Evolutionary conservation across 2,113 vertebrate genomes (phyloP).

Genomic region (Gnathonemus longibarbis): DNA sequence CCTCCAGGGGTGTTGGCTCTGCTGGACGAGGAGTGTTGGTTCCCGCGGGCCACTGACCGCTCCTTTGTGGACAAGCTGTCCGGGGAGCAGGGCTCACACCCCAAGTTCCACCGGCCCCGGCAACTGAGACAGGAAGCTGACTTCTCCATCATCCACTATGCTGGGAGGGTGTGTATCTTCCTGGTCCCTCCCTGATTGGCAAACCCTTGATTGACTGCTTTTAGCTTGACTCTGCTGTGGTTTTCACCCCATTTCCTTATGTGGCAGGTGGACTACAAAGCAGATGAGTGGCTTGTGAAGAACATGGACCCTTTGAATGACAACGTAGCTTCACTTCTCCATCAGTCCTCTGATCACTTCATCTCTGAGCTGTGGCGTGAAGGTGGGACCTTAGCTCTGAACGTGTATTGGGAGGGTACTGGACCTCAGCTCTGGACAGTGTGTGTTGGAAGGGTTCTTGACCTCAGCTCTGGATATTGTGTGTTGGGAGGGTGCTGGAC

Average conservation of each 20-base stretch:
- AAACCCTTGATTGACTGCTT: background rate
- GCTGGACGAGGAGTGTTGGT: conserved; percentile 89
- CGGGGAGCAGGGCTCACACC: conserved; percentile 72
- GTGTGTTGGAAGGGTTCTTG: background rate
- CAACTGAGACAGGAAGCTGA: conserved; percentile 76
- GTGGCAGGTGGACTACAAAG: conserved; percentile 80
- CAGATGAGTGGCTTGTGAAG: conserved; percentile 81
- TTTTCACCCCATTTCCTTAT: background rate
- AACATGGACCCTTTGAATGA: conserved; percentile 90
- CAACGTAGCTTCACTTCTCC: conserved; percentile 76
- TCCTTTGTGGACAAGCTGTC: conserved; percentile 82
- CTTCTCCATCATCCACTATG: conserved; percentile 83
- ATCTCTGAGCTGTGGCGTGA: conserved; percentile 87
- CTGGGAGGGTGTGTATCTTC: conserved; percentile 69
- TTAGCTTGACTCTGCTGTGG: background rate
- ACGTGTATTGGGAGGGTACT: background rate
- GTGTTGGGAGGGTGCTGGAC: background rate
- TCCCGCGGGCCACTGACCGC: conserved; percentile 82
- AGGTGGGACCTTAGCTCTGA: conserved; percentile 55
- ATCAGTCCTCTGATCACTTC: conserved; percentile 79
- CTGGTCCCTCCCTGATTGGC: background rate
- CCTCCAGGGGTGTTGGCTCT: conserved; percentile 79
- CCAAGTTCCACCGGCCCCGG: conserved; percentile 77
- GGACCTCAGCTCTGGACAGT: background rate
- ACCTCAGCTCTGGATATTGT: background rate